A percentile compares a stretch with the other conserved stretches of the same genome.
These are phyloP conservation scores for Erannis defoliaria DNA, from an alignment of 2,888 invertebrate genomes.

Conservation along the genomic window DNA sequence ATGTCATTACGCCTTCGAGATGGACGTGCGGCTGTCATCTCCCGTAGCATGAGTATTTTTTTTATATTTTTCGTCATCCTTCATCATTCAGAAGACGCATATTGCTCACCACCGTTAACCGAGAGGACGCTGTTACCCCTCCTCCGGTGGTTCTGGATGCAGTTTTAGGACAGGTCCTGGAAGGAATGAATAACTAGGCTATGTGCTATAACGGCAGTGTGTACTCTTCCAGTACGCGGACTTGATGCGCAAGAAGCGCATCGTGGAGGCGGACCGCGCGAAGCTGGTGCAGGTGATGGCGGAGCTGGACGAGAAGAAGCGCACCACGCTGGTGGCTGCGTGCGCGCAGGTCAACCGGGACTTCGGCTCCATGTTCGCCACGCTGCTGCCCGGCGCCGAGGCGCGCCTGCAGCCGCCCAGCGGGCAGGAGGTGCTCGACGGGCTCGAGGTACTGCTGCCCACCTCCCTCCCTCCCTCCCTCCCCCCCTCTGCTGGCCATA, in stretches of 20 bases:
- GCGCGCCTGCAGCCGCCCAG: conserved; percentile 93
- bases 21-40: too few relatives aligned
- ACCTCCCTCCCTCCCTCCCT: too few relatives aligned
- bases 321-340: conserved; percentile 92
- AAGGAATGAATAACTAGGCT: too few relatives aligned
- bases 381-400: conserved; percentile 95
- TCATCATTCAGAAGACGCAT: too few relatives aligned
- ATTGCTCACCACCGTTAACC: too few relatives aligned
- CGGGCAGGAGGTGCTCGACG: conserved; percentile 89
- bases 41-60: too few relatives aligned
- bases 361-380: conserved; percentile 97
- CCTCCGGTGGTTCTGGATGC: too few relatives aligned
- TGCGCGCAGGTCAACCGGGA: conserved; percentile 96
- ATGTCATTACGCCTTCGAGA: too few relatives aligned
- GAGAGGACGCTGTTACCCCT: too few relatives aligned
- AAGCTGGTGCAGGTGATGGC: conserved; percentile 93
- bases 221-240: conserved; percentile 86
- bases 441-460: conserved; percentile 93
- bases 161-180: too few relatives aligned
- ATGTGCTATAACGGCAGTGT: background rate
- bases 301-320: conserved; percentile 96
- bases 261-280: conserved; percentile 91
- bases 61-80: too few relatives aligned
- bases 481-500: too few relatives aligned
- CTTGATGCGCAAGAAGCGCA: conserved; percentile 89